Evolutionary conservation across 2,797 vertebrate genomes (phyloP).

Genomic region (Coluber constrictor): DNA sequence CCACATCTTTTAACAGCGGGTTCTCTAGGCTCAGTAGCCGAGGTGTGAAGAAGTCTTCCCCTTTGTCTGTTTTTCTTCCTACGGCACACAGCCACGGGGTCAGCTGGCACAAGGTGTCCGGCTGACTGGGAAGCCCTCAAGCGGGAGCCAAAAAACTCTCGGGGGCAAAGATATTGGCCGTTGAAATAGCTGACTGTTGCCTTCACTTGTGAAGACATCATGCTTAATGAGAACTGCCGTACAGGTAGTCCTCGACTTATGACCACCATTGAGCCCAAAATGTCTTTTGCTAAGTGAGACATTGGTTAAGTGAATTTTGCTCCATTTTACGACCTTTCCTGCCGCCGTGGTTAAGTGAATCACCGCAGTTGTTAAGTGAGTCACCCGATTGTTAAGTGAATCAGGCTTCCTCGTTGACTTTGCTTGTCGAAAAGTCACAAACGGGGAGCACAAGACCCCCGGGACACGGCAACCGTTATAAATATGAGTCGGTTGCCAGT

Average conservation of each 20-base stretch:
- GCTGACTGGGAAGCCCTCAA: neutral
- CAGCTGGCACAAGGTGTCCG: neutral
- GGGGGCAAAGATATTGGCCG: neutral
- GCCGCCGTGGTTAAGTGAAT: neutral
- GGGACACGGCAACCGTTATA: too few species aligned
- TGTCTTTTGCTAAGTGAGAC: neutral
- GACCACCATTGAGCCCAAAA: neutral
- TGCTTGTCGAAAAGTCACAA: too few species aligned
- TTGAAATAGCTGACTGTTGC: neutral
- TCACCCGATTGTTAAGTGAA: too few species aligned
- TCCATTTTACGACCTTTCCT: neutral
- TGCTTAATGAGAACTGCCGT: neutral
- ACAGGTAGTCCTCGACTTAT: neutral
- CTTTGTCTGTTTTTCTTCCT: neutral
- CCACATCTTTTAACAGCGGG: neutral
- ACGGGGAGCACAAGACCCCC: too few species aligned
- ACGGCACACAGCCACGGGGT: neutral
- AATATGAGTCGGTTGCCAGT: too few species aligned
- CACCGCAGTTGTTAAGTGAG: too few species aligned
- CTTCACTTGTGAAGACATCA: neutral
- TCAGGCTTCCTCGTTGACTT: too few species aligned
- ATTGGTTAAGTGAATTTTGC: neutral
- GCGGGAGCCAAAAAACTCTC: neutral
- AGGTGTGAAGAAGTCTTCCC: neutral
- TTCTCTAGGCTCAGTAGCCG: neutral